Conservation (phyloP, 2,888 invertebrate genomes). For the Ormyrus pomaceus region DNA sequence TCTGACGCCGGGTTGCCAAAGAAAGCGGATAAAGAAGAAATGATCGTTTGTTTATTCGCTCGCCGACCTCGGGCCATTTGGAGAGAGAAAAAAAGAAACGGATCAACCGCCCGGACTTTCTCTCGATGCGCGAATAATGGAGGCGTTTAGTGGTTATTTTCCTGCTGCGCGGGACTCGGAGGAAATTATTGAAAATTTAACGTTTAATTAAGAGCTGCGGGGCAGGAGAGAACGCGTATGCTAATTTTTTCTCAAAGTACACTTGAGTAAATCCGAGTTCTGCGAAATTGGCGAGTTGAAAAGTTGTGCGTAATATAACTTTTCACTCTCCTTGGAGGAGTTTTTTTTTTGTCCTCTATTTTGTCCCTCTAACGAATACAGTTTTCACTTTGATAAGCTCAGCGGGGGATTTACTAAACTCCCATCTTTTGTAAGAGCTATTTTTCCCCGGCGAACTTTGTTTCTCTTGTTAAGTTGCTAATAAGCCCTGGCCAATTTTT, state of each 20-base stretch:
- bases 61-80: too few species aligned
- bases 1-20: not conserved
- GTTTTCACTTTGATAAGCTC: constrained; percentile 52
- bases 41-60: too few species aligned
- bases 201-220: too few species aligned
- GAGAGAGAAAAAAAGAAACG: too few species aligned
- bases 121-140: too few species aligned
- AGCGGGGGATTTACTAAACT: constrained; percentile 34
- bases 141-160: too few species aligned
- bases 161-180: too few species aligned
- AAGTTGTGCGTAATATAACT: constrained; percentile 29
- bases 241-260: not conserved
- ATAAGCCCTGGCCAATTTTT: constrained; percentile 14
- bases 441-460: constrained; percentile 37
- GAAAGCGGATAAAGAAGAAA: too few species aligned
- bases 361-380: constrained; percentile 42
- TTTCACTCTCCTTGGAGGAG: constrained; percentile 38
- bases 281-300: not conserved
- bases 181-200: too few species aligned
- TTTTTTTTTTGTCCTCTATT: constrained; percentile 34
- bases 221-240: not conserved
- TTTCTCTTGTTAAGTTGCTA: constrained; percentile 42
- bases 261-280: constrained; percentile 18
- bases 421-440: constrained; percentile 23
- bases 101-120: too few species aligned